Base-by-base conservation (phyloP, 2,888 invertebrate species). In the Acrobasis suavella region DNA sequence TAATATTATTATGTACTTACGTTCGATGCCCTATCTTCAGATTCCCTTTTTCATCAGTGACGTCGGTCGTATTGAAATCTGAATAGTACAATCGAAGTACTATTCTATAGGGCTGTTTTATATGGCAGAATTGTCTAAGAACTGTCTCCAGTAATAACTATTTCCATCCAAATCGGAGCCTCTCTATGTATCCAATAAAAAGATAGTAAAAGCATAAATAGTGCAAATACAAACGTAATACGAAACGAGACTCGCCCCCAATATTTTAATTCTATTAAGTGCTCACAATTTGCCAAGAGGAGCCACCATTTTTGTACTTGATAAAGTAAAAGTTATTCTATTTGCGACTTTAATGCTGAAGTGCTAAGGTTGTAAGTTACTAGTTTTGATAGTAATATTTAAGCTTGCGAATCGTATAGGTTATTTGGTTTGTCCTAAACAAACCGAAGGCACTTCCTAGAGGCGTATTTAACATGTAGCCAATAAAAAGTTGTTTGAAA, bases 401-500 rank as follows among this genome's bases (percentile, higher is more conserved):
- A 72, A 61, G 32, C 63, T 69, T 64, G 71, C 64, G 9, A 14
- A 37, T 32, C 62, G 55, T 49, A 58, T 71, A 72, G 74, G 73
- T 71, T 80, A 76, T 78, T 81, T 80, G 71, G 68, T 51, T 64
- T 60, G 80, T 79, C 84, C 84, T 83, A 83, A 79, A 74, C 74
- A 83, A 83, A 82, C 82, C 66, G 46, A 68, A 68, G 75, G 69
- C 78, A 77, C 78, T 78, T 81, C 74, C 77, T 75, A 68, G 67
- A 71, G 73, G 65, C 78, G 77, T 80, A 81, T 84, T 81, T 82
- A 82, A 83, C 83, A 81, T 83, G 82, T 83, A 77, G 72, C 80
- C 77, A 80, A 81, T 84, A 78, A 82, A 83, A 81, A 81, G 77
- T 81, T 82, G 78, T 83, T 82, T 82, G 79, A 80, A 75, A 80